Percentiles rank a stretch among this genome's conserved stretches.
Conservation (phyloP, 2,888 invertebrate species). For the Anagyrus pseudococci region DNA sequence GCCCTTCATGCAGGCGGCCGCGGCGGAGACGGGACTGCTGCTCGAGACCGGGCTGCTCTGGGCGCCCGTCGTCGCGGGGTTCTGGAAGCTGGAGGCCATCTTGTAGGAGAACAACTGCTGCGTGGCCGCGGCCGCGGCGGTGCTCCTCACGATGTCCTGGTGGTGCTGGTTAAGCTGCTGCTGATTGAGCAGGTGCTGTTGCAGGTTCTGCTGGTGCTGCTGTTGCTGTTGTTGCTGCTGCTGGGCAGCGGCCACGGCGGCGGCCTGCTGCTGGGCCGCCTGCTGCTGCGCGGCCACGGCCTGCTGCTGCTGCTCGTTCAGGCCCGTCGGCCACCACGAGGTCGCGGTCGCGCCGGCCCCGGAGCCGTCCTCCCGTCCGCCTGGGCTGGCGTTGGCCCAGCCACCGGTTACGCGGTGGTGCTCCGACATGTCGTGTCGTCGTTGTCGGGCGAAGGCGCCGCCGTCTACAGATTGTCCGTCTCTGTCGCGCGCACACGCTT, state of each 20-base stretch:
- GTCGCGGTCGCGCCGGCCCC: slow-evolving; percentile 61
- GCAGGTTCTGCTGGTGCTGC: slow-evolving; percentile 62
- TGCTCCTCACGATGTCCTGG: slow-evolving; percentile 66
- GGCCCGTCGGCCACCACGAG: slow-evolving; percentile 62
- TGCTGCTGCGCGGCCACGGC: slow-evolving; percentile 49
- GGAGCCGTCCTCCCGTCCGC: slow-evolving; percentile 63
- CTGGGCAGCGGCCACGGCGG: slow-evolving; percentile 58
- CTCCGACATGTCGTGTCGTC: slow-evolving; percentile 66
- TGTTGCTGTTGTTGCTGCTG: slow-evolving; percentile 66
- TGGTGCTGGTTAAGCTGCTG: slow-evolving; percentile 58
- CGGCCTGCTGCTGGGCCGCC: slow-evolving; percentile 53
- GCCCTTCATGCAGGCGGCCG: slow-evolving; percentile 62
- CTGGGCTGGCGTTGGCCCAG: slow-evolving; percentile 62
- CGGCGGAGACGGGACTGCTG: slow-evolving; percentile 67
- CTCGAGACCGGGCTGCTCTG: slow-evolving; percentile 69
- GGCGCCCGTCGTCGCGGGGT: slow-evolving; percentile 73
- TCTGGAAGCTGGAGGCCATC: slow-evolving; percentile 85
- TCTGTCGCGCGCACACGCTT: not conserved
- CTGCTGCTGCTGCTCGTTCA: slow-evolving; percentile 62
- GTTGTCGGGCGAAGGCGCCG: slow-evolving; percentile 4
- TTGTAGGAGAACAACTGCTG: slow-evolving; percentile 85
- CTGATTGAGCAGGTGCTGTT: slow-evolving; percentile 62
- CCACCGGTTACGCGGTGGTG: slow-evolving; percentile 72
- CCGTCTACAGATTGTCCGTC: too few species aligned
- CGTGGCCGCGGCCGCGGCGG: slow-evolving; percentile 66